Base-by-base conservation (phyloP, 2,797 vertebrate genomes). In the Borostomias antarcticus region DNA sequence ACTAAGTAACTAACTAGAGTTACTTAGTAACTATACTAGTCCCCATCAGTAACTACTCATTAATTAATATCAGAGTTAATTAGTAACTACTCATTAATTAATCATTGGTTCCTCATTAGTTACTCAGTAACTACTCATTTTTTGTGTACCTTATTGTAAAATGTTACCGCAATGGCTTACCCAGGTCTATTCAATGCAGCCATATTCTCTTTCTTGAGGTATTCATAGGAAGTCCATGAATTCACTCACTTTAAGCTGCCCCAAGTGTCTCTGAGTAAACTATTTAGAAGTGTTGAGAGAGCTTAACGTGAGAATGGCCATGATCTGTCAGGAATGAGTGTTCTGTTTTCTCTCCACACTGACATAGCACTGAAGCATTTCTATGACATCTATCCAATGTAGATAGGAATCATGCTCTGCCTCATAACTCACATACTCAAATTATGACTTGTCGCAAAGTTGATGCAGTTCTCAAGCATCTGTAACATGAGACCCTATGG, bases 391-490 rank as follows among this genome's bases (percentile, higher is more conserved):
- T 7, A 8, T 21, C n/a, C 2, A 52, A 7, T 11, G 32, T 28
- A 30, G 56, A 61, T 25, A n/a, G 21, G 57, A 64, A 17, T n/a
- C 19, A 35, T 37, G 26, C 11, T 65, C 47, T 35, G 45, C 19
- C 54, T 54, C 52, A 17, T 26, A 13, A 15, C 29, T 32, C 19
- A 29, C 19, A 50, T 25, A 47, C 21, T 51, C 10, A n/a, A n/a
- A n/a, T 45, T 21, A 35, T 21, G 8, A 2, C 58, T 43, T 58
- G 37, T 58, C 7, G 47, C 64, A 51, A 15, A 15, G 30, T 4
- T 74, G 37, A 63, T 59, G 69, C 23, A 52, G 57, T 32, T 64
- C 58, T 19, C 58, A 7, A 47, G 64, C 79, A 84, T 74, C 66
- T 84, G 77, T 19, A 52, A 52, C 2, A 52, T 15, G 13, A 3